Base-by-base conservation (phyloP, 2,113 vertebrate genomes). In the Leptosomus discolor region DNA sequence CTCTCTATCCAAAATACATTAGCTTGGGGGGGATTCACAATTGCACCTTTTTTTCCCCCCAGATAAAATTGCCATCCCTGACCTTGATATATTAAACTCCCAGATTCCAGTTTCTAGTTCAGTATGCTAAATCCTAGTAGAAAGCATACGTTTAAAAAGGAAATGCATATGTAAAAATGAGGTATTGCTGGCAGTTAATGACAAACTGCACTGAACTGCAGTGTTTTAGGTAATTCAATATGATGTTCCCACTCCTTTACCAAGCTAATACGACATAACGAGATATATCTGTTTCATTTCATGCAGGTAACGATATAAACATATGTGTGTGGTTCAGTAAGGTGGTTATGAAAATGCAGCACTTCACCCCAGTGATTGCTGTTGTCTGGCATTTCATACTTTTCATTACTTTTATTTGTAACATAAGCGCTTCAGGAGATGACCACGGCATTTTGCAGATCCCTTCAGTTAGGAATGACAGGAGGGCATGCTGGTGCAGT, bases 331-430 rank as follows among this genome's bases (percentile, higher is more conserved):
- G 2, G 23, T 68, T 73, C 64, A 68, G 36, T 51, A 36, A 83
- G 51, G 29, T 3, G 12, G 54, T 71, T 93, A 57, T 65, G 85
- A 39, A 85, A 91, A 91, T 34, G 43, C 37, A 68, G 23, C 0
- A 1, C 74, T 65, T 37, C 0, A 0, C 27, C 37, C 29, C 26
- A 15, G 46, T 17, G 23, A 27, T 37, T 32, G 36, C 71, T 23
- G 23, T 64, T 65, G 22, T 58, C 82, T 67, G 46, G 17, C 0
- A 0, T 36, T 79, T 39, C n/a, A 22, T 23, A 16, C 0, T 0
- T 36, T 79, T 39, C n/a, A 22, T 23, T 45, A 21, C 45, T 75
- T 39, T 18, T 32, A 8, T 61, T 73, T 68, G 19, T 61, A 36
- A 50, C 21, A 2, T 22, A 67, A 57, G 30, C 2, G 0, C 41